These are phyloP conservation scores for Poecilus cupreus DNA, from an alignment of 2,888 invertebrate genomes.

Conservation along the genomic window DNA sequence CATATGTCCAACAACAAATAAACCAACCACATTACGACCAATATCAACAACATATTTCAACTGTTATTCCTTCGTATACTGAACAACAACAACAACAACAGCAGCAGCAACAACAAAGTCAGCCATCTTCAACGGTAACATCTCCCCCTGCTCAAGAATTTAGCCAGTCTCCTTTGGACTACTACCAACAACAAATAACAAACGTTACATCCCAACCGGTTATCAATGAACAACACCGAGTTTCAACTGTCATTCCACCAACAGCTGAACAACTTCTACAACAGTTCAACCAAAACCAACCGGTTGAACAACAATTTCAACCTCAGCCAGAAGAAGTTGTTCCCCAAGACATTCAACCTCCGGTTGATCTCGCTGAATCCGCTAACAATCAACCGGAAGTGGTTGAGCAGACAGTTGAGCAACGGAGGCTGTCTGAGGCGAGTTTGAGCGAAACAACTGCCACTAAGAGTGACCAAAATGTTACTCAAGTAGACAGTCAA, in stretches of 20 bases:
- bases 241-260: constrained; percentile 66
- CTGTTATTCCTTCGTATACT: constrained; percentile 3
- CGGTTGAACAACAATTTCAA: neutral
- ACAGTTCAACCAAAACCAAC: neutral
- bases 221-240: neutral
- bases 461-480: neutral
- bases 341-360: neutral
- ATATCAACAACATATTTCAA: constrained; percentile 54
- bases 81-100: constrained; percentile 62
- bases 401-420: constrained; percentile 6
- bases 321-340: neutral
- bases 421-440: constrained; percentile 1
- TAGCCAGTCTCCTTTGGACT: constrained; percentile 26
- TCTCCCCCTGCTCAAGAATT: constrained; percentile 35
- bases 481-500: neutral
- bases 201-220: constrained; percentile 62
- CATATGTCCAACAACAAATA: constrained; percentile 58
- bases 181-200: constrained; percentile 64
- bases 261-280: no score
- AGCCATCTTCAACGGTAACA: constrained; percentile 35
- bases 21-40: constrained; percentile 10
- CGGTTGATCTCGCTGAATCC: neutral
- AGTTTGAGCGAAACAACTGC: neutral
- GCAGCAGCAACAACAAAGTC: constrained; percentile 60
- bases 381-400: neutral